These are phyloP conservation scores for Echinarachnius parma DNA, from an alignment of 53 echinoderm and acorn worm genomes.

Conservation along the genomic window DNA sequence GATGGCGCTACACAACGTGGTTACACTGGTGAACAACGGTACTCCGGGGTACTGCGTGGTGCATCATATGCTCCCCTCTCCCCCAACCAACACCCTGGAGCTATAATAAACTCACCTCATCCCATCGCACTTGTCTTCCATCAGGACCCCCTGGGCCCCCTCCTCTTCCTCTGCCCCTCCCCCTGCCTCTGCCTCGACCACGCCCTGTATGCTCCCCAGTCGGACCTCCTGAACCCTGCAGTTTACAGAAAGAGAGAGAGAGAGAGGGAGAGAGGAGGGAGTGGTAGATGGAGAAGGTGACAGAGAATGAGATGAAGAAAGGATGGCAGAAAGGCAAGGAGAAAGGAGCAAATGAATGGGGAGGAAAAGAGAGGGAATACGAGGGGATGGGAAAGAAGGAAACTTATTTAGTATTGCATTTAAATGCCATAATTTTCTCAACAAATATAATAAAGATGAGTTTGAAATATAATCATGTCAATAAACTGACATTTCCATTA, in stretches of 20 bases:
- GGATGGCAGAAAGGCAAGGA: neutral
- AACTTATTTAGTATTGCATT: too few relatives aligned
- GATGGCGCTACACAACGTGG: too few relatives aligned
- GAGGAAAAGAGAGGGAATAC: neutral
- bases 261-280: neutral
- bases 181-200: constrained; percentile 39
- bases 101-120: too few relatives aligned
- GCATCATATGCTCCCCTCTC: too few relatives aligned
- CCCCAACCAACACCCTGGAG: too few relatives aligned
- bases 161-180: constrained; percentile 54
- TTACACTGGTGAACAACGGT: too few relatives aligned
- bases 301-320: neutral
- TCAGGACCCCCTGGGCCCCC: constrained; percentile 29
- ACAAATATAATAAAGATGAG: too few relatives aligned
- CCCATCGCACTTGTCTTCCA: constrained; percentile 11
- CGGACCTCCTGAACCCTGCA: constrained; percentile 28
- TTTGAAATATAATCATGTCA: too few relatives aligned
- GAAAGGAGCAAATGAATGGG: neutral
- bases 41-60: too few relatives aligned
- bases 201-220: constrained; percentile 24
- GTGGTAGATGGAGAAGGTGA: neutral
- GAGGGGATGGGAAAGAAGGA: too few relatives aligned
- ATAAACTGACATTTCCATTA: too few relatives aligned
- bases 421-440: too few relatives aligned
- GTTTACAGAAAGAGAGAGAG: neutral